Base-by-base conservation (phyloP, 2,113 vertebrate species). In the Pungitius pungitius region DNA sequence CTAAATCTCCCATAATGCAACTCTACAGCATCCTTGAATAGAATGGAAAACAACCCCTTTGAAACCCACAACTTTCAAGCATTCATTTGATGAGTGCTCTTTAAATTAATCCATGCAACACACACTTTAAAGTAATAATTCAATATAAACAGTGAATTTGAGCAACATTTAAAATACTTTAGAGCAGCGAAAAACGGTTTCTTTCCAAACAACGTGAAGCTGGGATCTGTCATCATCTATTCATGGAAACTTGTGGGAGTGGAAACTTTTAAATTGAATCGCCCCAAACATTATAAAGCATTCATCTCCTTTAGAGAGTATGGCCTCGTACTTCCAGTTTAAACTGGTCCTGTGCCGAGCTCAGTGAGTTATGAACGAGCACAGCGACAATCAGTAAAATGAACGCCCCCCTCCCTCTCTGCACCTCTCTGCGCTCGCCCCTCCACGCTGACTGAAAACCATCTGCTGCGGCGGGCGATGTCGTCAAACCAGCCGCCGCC, bases 241-340 rank as follows among this genome's bases (percentile, higher is more conserved):
- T 89, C 85, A 68, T 66, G 81, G 78, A 80, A 79, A 54, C 61
- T 47, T 76, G 75, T 85, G 60, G 71, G 77, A 80, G 79, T 78
- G 64, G 43, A 78, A 69, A 82, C 59, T 37, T 82, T 85, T 61
- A 56, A 69, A 85, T 80, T 57, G 15, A 71, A 68, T 54, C 18
- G 11, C 52, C 66, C 55, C 9, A 42, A 79, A 59, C 55, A 58
- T 14, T 66, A 26, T 40, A 61, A 78, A 22, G 49, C 63, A 51
- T 60, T 65, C 11, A 56, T 78, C 40, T 74, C 14, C 22, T 69
- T 24, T 17, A 51, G n/a, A 26, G 20, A 27, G 17, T 8, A 58
- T 0, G 33, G 56, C 69, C 51, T 65, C 20, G 37, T 51, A 4
- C 8, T 7, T 54, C 51, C 14, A 55, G 4, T 24, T 63, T 24